Base-by-base conservation (phyloP, 92 coral and sea anemone species). In the Isaurus tuberculatus region DNA sequence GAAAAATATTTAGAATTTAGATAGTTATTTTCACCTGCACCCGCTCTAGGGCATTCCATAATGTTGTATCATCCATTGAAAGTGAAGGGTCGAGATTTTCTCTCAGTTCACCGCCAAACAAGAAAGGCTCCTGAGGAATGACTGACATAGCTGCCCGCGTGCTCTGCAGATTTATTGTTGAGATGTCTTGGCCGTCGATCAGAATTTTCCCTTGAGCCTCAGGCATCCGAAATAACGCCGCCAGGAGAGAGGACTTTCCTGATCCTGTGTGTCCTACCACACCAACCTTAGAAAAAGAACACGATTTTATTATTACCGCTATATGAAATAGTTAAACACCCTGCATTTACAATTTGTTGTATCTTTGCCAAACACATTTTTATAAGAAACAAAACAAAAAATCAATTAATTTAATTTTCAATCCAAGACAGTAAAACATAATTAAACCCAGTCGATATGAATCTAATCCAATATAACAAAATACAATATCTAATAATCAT, bases 251-350 rank as follows among this genome's bases (percentile, higher is more conserved):
- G 8, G 81, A 75, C 31, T 75, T 75, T 4, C 81, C 81, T 22
- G 81, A 75, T 57, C 81, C 81, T 13, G 81, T 53, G 27, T 75
- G 68, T 57, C 81, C 81, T 8, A 75, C 81, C 33, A 75, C 61
- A 9, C 81, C 81, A 32, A 75, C 69, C 81, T 75, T 53, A n/a
- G n/a, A n/a, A n/a, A n/a, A n/a, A n/a, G n/a, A n/a, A n/a, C n/a
- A n/a, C n/a, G n/a, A n/a, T n/a, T n/a, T n/a, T n/a, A n/a, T n/a
- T n/a, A n/a, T n/a, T n/a, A n/a, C n/a, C n/a, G n/a, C n/a, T n/a
- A n/a, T n/a, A n/a, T n/a, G n/a, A n/a, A n/a, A n/a, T 55, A 55
- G 20, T 17, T 11, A 17, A 6, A 15, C 25, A 11, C 23, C 5
- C 23, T 55, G 4, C 2, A 55, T 55, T 3, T 17, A 17, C 8